Base-by-base conservation (phyloP, 2,888 invertebrate genomes). In the Scaptomyza flava region DNA sequence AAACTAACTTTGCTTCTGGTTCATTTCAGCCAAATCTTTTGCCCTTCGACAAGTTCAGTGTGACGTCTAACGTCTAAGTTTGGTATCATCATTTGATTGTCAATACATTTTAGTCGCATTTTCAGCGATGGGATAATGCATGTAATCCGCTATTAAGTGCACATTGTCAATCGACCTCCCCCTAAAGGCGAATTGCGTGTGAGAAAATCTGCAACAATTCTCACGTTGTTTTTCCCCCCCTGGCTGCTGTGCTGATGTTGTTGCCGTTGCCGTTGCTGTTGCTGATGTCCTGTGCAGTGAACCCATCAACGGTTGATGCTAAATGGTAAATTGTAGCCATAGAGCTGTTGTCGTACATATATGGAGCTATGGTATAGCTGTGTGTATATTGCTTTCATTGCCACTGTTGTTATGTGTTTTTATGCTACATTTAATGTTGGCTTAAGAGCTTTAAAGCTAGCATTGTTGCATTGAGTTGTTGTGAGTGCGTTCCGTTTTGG, bases 351-450 rank as follows among this genome's bases (percentile, higher is more conserved):
- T 4, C 23, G 53, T 57, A 60, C 20, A 45, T 41, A 9, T 41
- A 41, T 45, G 31, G 20, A 68, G 60, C 74, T 36, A 50, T 61
- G 47, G 62, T 34, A n/a, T 50, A 8, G 52, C 51, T 63, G 31
- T 50, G 9, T 60, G 41, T 50, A 27, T 47, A 68, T 64, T 59
- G 47, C 73, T 68, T 60, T 66, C 72, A 77, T 69, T 69, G 70
- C 56, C 73, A 51, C 61, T 59, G 68, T 72, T 83, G 81, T 90
- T 90, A 90, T 90, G 90, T 90, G 87, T 90, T 90, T 90, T 90
- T 89, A 90, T 90, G 90, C 90, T 89, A 90, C 90, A 90, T 90
- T 90, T 90, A 90, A 90, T 90, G 88, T 90, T 90, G 90, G 90
- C 90, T 90, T 90, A 90, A 90, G 86, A 90, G 90, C 90, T 90